Base-by-base conservation (phyloP, 2,888 invertebrate species). In the Gryllus longicercus region DNA sequence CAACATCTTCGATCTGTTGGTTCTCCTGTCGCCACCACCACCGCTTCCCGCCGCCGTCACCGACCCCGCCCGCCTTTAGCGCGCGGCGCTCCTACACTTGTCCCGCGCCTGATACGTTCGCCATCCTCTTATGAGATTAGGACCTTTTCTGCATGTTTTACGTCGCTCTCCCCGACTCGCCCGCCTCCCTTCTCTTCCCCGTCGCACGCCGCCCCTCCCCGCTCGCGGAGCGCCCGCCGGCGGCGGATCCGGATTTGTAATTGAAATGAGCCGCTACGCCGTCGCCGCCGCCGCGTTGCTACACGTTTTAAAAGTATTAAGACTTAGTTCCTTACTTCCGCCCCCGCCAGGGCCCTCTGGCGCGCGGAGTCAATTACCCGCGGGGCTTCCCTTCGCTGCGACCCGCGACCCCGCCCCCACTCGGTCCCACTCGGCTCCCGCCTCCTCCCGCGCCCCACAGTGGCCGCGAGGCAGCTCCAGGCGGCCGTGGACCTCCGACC, bases 221-320 rank as follows among this genome's bases (percentile, higher is more conserved):
- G 16, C 63, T 63, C 50, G 18, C 49, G 49, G 49, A 77, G 50
- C 49, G 21, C 49, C 49, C 50, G 11, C n/a, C 21, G 49, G 21
- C 77, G 49, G 38, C 49, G 77, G 77, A 77, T 77, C 49, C 50
- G 49, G 79, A 79, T 79, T 79, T 79, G 79, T 79, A 79, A 79
- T 76, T 79, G 76, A 79, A 79, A 79, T 79, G 76, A 79, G 79
- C 50, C 50, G 77, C 63, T 63, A 14, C 63, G n/a, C 14, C 63
- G 79, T 50, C 50, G 77, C 63, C n/a, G 16, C 63, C 14, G n/a
- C 63, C n/a, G 63, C 63, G 63, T 63, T 18, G 63, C 63, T 63
- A 63, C 63, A 63, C 63, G 63, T 63, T 63, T 63, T 63, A 63
- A 63, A 63, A 63, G 63, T 63, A 63, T 63, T 63, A 63, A 63